A percentile compares a stretch with the other conserved stretches of the same genome.
Conservation (phyloP, 1,140 invertebrate genomes). For the Anagrus nilaparvatae region DNA sequence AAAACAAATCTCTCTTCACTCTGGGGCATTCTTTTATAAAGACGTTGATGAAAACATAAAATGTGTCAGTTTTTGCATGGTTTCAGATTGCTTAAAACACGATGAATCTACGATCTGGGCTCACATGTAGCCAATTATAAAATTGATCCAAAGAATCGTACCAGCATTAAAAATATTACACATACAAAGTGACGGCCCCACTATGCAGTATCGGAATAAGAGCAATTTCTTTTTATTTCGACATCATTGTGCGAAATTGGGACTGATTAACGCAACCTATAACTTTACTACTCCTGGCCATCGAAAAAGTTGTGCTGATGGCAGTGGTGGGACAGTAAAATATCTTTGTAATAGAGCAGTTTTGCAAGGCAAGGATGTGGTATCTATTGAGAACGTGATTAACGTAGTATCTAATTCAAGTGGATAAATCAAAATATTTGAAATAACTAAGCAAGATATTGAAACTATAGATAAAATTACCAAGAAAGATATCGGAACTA, state of each 20-base stretch:
- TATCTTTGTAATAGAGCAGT: conserved; percentile 28
- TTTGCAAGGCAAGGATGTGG: conserved; percentile 26
- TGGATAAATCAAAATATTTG: too few species aligned
- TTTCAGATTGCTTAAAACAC: conserved; percentile 5
- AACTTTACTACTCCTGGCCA: conserved; percentile 35
- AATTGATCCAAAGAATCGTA: conserved; percentile 1
- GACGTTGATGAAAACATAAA: conserved; percentile 17
- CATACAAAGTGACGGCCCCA: conserved; percentile 22
- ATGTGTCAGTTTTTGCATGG: conserved; percentile 25
- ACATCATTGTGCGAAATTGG: conserved; percentile 4
- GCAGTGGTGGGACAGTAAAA: conserved; percentile 36
- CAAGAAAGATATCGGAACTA: too few species aligned
- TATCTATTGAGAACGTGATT: conserved; percentile 11
- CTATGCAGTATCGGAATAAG: conserved; percentile 15
- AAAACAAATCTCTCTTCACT: conserved; percentile 30
- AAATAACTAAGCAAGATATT: too few species aligned
- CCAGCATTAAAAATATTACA: conserved; percentile 16
- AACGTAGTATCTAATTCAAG: too few species aligned
- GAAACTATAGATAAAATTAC: too few species aligned
- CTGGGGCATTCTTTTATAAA: conserved; percentile 23
- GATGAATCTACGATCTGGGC: conserved; percentile 6
- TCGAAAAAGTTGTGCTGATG: conserved; percentile 39
- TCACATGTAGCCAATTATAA: background rate
- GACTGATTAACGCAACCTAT: conserved; percentile 11
- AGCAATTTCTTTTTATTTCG: conserved; percentile 15